Evolutionary conservation across 2,888 invertebrate genomes (phyloP), one percentile per base, ranked within the genome.

Genomic region (Troilus luridus): DNA sequence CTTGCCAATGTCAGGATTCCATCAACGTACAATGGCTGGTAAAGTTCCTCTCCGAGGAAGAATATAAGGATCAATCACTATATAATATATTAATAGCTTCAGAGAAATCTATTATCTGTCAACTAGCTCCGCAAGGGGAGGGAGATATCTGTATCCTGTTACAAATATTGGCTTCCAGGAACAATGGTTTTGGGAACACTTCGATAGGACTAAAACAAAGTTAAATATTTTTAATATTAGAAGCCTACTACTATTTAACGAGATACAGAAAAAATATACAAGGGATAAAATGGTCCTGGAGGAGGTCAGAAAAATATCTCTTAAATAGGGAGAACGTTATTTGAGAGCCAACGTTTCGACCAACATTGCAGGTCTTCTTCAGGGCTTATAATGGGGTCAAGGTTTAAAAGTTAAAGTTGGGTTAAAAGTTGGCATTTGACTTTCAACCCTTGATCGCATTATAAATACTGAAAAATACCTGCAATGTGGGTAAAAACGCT

Each of bases 21-120:
- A 85, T 85, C 85, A 56, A n/a, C 54, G 6, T 58, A 85, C 85
- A 85, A 85, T 85, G n/a, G 85, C 2, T n/a, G 14, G 10, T 12
- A 21, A 56, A 85, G 72, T 77, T 77, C 72, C 72, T 77, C 17
- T 11, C 56, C 7, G n/a, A 21, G 85, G 9, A 85, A 56, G n/a
- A 85, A 56, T 85, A 41, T 85, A 54, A 67, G 67, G 67, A 67
- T 27, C 67, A 67, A 67, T 64, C 77, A 54, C 21, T n/a, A 12
- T 85, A 85, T 85, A 85, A 56, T 85, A 81, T 81, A 85, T n/a
- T 85, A 85, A 85, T 85, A 56, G 85, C 85, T 85, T 85, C 85
- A 85, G 56, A 10, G 85, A 85, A 85, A 85, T 27, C 72, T 41
- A 77, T 85, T 56, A 85, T 85, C 85, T 85, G n/a, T 0, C 56